A percentile compares a stretch with the other conserved stretches of the same genome.
These are phyloP conservation scores for Sphaerophoria rueppellii DNA, from an alignment of 2,888 invertebrate species.

Conservation along the genomic window DNA sequence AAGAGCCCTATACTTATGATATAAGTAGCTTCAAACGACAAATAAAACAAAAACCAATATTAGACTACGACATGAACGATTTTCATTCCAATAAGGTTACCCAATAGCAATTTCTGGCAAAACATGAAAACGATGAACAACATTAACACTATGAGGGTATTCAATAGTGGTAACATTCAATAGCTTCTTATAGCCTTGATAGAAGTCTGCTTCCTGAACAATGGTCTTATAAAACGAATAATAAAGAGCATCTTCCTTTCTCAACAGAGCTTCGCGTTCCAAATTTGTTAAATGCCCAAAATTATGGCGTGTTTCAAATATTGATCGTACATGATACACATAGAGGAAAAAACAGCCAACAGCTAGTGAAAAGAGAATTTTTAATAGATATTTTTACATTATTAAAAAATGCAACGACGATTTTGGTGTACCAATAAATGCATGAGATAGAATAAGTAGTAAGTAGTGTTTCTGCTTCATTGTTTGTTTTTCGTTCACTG, in stretches of 20 bases:
- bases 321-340: slow-evolving; percentile 85
- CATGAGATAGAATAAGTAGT: slow-evolving; percentile 79
- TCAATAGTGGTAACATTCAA: slow-evolving; percentile 90
- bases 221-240: slow-evolving; percentile 94
- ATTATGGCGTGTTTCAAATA: slow-evolving; percentile 93
- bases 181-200: slow-evolving; percentile 85
- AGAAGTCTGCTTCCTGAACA: slow-evolving; percentile 86
- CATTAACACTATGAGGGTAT: slow-evolving; percentile 91
- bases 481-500: slow-evolving; percentile 68
- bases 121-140: slow-evolving; percentile 91
- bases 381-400: neutral
- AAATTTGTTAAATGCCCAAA: slow-evolving; percentile 91
- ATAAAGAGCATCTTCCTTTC: slow-evolving; percentile 95
- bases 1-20: slow-evolving; percentile 75
- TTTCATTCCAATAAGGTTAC: slow-evolving; percentile 65
- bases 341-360: slow-evolving; percentile 85
- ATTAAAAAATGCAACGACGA: neutral
- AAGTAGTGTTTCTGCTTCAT: slow-evolving; percentile 79
- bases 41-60: neutral
- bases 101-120: slow-evolving; percentile 89
- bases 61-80: neutral
- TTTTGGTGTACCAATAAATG: slow-evolving; percentile 79
- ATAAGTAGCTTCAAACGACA: slow-evolving; percentile 76
- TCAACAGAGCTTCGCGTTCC: slow-evolving; percentile 92
- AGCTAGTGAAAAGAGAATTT: slow-evolving; percentile 79